A percentile compares a stretch with the other conserved stretches of the same genome.
Conservation (phyloP, 2,888 invertebrate genomes). For the Rhynchonema sp. region DNA sequence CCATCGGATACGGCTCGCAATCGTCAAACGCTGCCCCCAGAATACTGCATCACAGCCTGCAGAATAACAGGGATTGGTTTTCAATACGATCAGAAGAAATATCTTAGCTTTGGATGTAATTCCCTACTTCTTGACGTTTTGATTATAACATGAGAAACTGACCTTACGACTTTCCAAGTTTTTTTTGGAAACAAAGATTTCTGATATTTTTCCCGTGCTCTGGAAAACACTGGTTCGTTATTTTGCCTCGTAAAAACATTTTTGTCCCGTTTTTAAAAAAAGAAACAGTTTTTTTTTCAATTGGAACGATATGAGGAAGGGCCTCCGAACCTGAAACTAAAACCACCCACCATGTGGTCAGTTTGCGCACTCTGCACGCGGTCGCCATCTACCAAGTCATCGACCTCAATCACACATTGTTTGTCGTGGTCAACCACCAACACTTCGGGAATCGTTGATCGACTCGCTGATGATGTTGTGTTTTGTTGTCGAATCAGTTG, state of each 20-base stretch:
- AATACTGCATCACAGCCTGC: background rate
- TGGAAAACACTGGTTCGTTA: no score
- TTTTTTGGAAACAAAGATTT: background rate
- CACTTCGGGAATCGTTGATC: conserved; percentile 16
- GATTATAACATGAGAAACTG: no score
- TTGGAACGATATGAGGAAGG: no score
- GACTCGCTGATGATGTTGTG: no score
- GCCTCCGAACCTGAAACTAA: no score
- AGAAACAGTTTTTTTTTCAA: no score
- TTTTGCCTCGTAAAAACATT: background rate
- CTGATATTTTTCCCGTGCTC: background rate
- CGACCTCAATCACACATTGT: background rate
- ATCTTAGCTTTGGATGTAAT: no score
- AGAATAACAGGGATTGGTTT: background rate
- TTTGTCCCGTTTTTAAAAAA: no score
- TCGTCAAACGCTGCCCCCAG: background rate
- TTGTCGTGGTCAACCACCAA: conserved; percentile 17
- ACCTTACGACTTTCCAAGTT: background rate
- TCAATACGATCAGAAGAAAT: background rate
- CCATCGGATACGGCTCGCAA: background rate
- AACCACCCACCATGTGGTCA: no score
- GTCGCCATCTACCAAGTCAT: background rate
- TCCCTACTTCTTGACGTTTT: no score
- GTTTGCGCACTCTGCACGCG: background rate
- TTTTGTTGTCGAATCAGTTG: no score